A percentile compares a stretch with the other conserved stretches of the same genome.
phyloP scores from a whole-genome alignment of 2,113 vertebrate genomes.

The Conger conger region DNA sequence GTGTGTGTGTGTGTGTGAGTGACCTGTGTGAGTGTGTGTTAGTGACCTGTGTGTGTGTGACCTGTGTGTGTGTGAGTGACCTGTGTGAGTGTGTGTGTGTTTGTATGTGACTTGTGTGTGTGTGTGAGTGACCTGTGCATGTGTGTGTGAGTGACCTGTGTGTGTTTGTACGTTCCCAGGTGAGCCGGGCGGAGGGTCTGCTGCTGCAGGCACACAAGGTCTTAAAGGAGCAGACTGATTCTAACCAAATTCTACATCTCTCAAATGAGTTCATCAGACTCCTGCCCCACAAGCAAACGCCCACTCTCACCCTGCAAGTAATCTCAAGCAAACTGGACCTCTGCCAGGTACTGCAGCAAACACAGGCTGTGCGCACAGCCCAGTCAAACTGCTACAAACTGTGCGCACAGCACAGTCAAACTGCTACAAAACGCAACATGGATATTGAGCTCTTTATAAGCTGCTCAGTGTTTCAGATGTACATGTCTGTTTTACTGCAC shows the following conservation, averaged over 20 bases:
- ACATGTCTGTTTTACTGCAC: no score
- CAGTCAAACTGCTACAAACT: not conserved
- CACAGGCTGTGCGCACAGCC: not conserved
- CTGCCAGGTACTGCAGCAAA: conserved; percentile 74
- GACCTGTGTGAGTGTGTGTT: not conserved
- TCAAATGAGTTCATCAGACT: conserved; percentile 67
- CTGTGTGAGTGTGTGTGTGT: not conserved
- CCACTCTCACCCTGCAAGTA: conserved; percentile 41
- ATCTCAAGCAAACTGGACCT: conserved; percentile 77
- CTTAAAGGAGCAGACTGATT: conserved; percentile 36
- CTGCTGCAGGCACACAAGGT: conserved; percentile 69
- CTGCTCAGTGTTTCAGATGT: no score
- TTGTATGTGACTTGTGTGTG: not conserved
- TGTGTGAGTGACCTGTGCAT: not conserved
- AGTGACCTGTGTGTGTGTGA: not conserved
- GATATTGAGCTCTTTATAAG: no score
- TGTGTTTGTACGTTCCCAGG: conserved; percentile 53
- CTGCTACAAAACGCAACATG: no score
- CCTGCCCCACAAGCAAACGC: conserved; percentile 53
- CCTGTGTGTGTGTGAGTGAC: not conserved
- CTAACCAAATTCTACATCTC: conserved; percentile 43
- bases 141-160: not conserved
- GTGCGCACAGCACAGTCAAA: not conserved
- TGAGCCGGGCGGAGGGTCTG: conserved; percentile 80
- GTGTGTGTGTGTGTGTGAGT: no score